These are phyloP conservation scores for Pachyseris speciosa DNA, from an alignment of 64 coral and sea anemone genomes.

Conservation along the genomic window DNA sequence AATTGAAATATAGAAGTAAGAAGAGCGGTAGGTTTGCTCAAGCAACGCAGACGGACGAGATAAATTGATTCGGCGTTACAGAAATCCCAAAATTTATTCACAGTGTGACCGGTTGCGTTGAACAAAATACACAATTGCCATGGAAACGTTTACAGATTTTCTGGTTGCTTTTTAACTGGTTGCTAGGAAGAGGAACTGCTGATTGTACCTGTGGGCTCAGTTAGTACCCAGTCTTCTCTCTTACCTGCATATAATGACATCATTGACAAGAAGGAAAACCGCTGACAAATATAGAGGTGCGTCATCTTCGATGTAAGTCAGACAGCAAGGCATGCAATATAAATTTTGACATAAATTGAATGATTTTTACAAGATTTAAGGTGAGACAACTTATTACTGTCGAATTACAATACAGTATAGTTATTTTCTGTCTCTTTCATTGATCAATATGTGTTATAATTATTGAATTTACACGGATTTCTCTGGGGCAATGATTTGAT, in stretches of 20 bases:
- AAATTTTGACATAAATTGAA: not conserved
- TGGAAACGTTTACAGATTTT: constrained; percentile 28
- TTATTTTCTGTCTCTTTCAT: not conserved
- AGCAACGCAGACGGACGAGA: not conserved
- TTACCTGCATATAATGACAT: not conserved
- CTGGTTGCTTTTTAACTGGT: not conserved
- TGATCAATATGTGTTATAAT: too few relatives aligned
- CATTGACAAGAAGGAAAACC: not conserved
- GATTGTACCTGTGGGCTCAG: not conserved
- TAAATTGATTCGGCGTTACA: constrained; percentile 4
- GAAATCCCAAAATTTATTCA: constrained; percentile 19
- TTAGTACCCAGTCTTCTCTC: not conserved
- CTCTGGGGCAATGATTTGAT: too few relatives aligned
- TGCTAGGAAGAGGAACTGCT: not conserved
- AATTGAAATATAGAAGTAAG: not conserved
- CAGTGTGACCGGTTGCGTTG: not conserved
- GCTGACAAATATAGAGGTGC: constrained; percentile 2
- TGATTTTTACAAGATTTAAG: not conserved
- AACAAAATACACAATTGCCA: constrained; percentile 4
- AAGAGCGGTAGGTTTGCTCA: not conserved
- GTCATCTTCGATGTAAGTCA: not conserved
- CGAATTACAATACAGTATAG: not conserved
- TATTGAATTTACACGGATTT: too few relatives aligned
- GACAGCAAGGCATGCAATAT: not conserved
- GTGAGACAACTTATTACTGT: not conserved